phyloP scores from a whole-genome alignment of 2,113 vertebrate genomes.

The Ariopsis seemanni region DNA sequence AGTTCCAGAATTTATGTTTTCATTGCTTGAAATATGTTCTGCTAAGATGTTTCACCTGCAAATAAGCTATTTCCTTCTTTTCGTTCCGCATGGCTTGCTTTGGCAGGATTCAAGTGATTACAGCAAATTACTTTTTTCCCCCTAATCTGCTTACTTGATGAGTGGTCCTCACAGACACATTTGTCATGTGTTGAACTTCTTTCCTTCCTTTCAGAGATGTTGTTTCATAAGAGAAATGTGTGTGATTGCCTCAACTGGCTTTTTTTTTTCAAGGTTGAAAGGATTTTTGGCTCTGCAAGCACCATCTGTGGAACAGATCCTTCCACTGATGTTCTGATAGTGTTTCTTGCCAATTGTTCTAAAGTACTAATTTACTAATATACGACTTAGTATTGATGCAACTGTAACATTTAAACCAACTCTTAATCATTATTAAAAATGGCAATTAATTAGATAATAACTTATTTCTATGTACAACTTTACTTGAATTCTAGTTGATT shows the following conservation, averaged over 20 bases:
- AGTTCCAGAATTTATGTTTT: neutral
- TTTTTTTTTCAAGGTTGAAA: conserved; percentile 34
- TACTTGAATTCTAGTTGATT: neutral
- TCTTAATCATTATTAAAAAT: neutral
- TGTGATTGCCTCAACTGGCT: conserved; percentile 37
- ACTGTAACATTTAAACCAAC: neutral
- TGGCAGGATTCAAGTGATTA: conserved; percentile 73
- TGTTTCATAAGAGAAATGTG: conserved; percentile 37
- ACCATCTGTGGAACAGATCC: conserved; percentile 39
- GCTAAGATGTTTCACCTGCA: neutral
- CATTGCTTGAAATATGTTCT: neutral
- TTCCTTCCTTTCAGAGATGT: conserved; percentile 41
- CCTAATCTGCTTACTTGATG: conserved; percentile 65
- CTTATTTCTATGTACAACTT: neutral
- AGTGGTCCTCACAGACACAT: conserved; percentile 71
- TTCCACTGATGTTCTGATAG: conserved; percentile 32
- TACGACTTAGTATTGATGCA: neutral
- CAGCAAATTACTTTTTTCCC: conserved; percentile 65
- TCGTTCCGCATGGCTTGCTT: conserved; percentile 33
- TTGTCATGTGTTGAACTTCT: conserved; percentile 51
- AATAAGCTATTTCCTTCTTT: conserved; percentile 20
- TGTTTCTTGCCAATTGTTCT: conserved; percentile 22
- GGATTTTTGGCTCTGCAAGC: conserved; percentile 33
- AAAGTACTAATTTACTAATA: conserved; percentile 28
- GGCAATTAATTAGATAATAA: neutral